phyloP scores from a whole-genome alignment of 2,797 vertebrate species.

The Pangasius mekongensis region DNA sequence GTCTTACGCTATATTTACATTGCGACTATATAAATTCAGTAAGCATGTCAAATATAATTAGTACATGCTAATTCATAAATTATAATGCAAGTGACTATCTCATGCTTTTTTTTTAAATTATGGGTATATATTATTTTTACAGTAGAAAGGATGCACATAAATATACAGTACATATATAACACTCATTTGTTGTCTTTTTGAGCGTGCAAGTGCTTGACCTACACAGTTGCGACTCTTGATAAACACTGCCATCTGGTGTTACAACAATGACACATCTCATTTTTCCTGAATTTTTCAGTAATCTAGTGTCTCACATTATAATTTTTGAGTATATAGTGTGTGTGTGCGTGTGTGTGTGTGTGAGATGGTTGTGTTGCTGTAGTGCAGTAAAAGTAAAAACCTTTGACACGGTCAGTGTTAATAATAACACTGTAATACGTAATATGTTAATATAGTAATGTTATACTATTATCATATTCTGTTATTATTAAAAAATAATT shows the following conservation, averaged over 20 bases:
- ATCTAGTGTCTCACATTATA: background rate
- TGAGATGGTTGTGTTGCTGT: background rate
- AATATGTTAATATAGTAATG: background rate
- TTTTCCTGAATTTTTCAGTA: background rate
- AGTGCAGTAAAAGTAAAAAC: background rate
- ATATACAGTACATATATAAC: background rate
- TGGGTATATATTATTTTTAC: too few relatives aligned
- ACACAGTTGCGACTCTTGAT: background rate
- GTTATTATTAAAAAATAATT: too few relatives aligned
- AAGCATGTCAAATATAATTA: background rate
- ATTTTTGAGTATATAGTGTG: background rate
- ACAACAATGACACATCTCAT: background rate
- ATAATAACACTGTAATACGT: background rate
- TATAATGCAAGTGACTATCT: background rate
- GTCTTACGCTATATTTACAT: too few relatives aligned
- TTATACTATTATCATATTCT: too few relatives aligned
- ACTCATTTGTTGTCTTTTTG: background rate
- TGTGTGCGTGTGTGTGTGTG: background rate
- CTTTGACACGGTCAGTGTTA: background rate
- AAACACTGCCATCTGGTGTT: conserved; percentile 7
- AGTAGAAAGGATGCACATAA: background rate
- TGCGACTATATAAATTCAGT: background rate
- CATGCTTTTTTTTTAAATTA: background rate
- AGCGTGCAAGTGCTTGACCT: background rate
- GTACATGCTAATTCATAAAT: background rate